Base-by-base conservation (phyloP, 2,797 vertebrate genomes). In the Phalloptychus januarius region DNA sequence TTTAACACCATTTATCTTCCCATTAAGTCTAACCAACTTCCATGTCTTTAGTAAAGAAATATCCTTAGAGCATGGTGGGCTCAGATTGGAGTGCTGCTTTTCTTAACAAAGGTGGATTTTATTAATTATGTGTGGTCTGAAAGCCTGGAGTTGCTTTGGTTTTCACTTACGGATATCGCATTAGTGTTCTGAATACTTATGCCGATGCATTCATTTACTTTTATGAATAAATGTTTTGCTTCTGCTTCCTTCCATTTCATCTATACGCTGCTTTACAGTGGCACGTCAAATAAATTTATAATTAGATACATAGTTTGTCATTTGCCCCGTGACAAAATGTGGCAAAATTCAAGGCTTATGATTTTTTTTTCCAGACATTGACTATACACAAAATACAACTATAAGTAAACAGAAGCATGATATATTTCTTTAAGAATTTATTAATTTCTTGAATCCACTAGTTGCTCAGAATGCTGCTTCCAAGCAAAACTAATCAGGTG, bases 391-490 rank as follows among this genome's bases (percentile, higher is more conserved):
- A 40, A 54, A n/a, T n/a, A 5, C 25, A 10, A 54, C 50, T 11
- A 11, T 54, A 44, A 56, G 28, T 38, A 38, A 38, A 40, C 52
- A 33, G 20, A 61, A 69, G 23, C 76, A 1, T 76, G 48, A 42
- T 79, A 70, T 52, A n/a, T 16, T 83, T 72, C 50, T 36, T 12
- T 5, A 46, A 54, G 16, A 18, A 54, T 65, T 65, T 38, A 63
- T 11, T 42, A 15, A 54, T 45, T 81, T 61, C 38, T 56, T 16
- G 44, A 82, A 63, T 71, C 5, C 23, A 72, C 50, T 54, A 12
- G 77, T 82, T 40, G 46, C 72, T 72, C 61, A 46, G 72, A 56
- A 44, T 28, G 50, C 72, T 77, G 56, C 77, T 77, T 52, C 70
- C 45, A 13, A 81, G n/a, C 20, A 31, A 79, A 77, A 75, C 1